phyloP scores from a whole-genome alignment of 2,888 invertebrate genomes.

The Saturnia pavonia region DNA sequence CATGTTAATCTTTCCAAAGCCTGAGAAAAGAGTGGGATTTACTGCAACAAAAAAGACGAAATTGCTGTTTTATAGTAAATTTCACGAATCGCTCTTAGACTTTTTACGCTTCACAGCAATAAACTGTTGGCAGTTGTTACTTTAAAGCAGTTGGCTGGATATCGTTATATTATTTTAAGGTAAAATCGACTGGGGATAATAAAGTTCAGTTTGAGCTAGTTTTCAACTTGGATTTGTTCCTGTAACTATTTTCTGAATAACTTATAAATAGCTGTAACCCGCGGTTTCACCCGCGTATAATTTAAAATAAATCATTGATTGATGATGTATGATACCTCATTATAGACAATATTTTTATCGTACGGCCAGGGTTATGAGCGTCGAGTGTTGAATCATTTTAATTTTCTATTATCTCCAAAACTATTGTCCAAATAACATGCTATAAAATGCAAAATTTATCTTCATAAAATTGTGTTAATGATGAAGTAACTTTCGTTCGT shows the following conservation, averaged over 20 bases:
- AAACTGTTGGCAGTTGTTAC: constrained; percentile 13
- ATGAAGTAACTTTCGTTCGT: too few species aligned
- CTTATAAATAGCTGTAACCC: background rate
- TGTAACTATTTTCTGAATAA: background rate
- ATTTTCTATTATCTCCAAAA: too few species aligned
- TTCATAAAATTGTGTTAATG: too few species aligned
- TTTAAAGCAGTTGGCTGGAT: background rate
- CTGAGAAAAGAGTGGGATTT: constrained; percentile 37
- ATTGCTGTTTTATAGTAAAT: constrained; percentile 29
- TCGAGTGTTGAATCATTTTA: too few species aligned
- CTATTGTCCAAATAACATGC: too few species aligned
- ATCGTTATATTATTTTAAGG: constrained; percentile 1
- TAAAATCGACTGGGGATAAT: background rate
- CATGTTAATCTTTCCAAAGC: constrained; percentile 35
- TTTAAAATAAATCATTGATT: too few species aligned
- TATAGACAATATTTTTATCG: background rate
- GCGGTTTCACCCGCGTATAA: too few species aligned
- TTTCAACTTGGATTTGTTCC: background rate
- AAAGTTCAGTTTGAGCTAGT: background rate
- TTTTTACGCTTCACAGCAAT: constrained; percentile 22
- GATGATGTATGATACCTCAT: too few species aligned
- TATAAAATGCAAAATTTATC: too few species aligned
- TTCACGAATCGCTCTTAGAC: constrained; percentile 31
- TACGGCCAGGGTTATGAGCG: too few species aligned
- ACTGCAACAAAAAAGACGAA: constrained; percentile 25